Conservation (phyloP, 2,888 invertebrate species). For the Chymomyza procnemis region DNA sequence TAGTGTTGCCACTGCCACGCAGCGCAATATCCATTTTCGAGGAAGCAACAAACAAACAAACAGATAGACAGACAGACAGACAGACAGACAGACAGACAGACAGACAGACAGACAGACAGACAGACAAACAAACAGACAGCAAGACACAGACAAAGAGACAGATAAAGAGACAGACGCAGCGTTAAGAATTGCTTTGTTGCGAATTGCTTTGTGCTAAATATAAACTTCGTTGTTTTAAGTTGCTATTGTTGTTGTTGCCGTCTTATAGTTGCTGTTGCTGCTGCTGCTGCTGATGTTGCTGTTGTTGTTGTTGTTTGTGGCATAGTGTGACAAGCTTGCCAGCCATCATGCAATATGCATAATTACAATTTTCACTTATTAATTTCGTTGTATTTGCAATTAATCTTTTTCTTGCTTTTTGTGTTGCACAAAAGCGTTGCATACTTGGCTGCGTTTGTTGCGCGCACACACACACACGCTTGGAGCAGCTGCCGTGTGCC, state of each 20-base stretch:
- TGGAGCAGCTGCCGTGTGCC: not conserved
- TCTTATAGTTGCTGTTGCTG: slow-evolving; percentile 13
- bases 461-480: not conserved
- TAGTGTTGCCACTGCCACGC: slow-evolving; percentile 45
- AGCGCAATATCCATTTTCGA: slow-evolving; percentile 65
- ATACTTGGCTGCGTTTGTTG: slow-evolving; percentile 7
- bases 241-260: not conserved
- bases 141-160: slow-evolving; percentile 39
- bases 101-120: slow-evolving; percentile 15
- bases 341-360: slow-evolving; percentile 40
- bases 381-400: slow-evolving; percentile 39
- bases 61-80: slow-evolving; percentile 12
- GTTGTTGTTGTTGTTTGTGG: not conserved
- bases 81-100: slow-evolving; percentile 34
- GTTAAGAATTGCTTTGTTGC: slow-evolving; percentile 22
- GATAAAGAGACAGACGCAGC: slow-evolving; percentile 8
- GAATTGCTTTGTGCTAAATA: slow-evolving; percentile 34
- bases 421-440: not conserved
- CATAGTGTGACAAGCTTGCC: not conserved
- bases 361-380: slow-evolving; percentile 57
- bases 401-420: slow-evolving; percentile 10
- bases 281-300: not conserved
- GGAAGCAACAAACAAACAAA: slow-evolving; percentile 27
- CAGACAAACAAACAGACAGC: slow-evolving; percentile 14
- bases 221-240: slow-evolving; percentile 40